Percentiles rank a stretch among this genome's conserved stretches.
Evolutionary conservation across 1,140 invertebrate species (phyloP).

Genomic region (Zaprionus davidi): DNA sequence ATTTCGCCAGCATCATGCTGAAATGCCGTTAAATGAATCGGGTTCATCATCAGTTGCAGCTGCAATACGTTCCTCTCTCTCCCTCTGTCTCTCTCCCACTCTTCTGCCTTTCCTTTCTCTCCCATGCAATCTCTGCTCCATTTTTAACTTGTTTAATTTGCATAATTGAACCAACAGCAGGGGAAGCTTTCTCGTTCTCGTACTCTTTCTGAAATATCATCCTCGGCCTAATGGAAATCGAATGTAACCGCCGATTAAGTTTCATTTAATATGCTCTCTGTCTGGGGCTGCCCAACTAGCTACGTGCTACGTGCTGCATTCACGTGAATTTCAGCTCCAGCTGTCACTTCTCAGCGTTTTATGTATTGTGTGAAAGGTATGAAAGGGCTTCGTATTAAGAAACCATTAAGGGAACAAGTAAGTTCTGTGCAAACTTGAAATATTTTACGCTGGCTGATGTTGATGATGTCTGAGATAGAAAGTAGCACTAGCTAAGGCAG

Average conservation of each 20-base stretch:
- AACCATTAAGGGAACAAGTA: neutral
- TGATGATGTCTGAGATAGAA: neutral
- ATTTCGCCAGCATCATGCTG: constrained; percentile 2
- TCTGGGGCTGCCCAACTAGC: neutral
- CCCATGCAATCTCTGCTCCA: constrained; percentile 16
- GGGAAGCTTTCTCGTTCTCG: neutral
- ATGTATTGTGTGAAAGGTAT: neutral
- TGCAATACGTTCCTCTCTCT: neutral
- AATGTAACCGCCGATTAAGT: constrained; percentile 24
- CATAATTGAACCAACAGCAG: constrained; percentile 60
- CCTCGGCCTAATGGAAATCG: constrained; percentile 41
- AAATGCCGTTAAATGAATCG: constrained; percentile 12
- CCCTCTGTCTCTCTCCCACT: neutral
- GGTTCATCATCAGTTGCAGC: constrained; percentile 31
- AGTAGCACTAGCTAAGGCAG: too few relatives aligned
- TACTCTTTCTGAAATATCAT: neutral
- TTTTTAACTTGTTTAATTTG: constrained; percentile 46
- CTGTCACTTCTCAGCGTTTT: constrained; percentile 1
- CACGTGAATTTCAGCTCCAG: neutral
- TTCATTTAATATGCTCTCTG: constrained; percentile 22
- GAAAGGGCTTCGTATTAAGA: constrained; percentile 8
- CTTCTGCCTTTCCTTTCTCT: neutral
- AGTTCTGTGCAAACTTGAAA: neutral
- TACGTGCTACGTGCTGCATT: constrained; percentile 8
- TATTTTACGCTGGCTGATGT: neutral